These are phyloP conservation scores for Etheostoma nigrum DNA, from an alignment of 2,797 vertebrate genomes.

Conservation along the genomic window DNA sequence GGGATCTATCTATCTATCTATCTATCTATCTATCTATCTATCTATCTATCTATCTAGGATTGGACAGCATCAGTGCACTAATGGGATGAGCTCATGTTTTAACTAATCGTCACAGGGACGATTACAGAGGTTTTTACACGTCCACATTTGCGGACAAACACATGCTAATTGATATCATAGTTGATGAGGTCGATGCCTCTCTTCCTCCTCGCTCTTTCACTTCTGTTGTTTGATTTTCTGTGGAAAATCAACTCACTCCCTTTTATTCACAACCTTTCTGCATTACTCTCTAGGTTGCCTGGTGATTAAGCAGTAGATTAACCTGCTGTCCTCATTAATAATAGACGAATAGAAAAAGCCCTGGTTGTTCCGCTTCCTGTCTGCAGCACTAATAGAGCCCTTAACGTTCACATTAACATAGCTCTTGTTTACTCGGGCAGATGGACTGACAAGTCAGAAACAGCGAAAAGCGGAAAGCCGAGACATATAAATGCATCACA, in stretches of 20 bases:
- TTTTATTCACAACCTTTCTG: conserved; percentile 47
- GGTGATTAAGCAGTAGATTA: conserved; percentile 99
- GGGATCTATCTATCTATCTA: background rate
- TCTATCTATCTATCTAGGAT: background rate
- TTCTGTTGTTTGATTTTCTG: conserved; percentile 35
- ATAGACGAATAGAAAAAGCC: conserved; percentile 89
- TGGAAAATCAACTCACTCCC: conserved; percentile 34
- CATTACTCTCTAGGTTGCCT: conserved; percentile 69
- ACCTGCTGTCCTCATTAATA: conserved; percentile 96
- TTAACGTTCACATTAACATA: conserved; percentile 83
- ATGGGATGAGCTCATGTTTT: conserved; percentile 58
- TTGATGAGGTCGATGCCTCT: conserved; percentile 81
- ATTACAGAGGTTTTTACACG: conserved; percentile 43
- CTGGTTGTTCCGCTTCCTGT: conserved; percentile 96
- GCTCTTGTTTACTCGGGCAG: conserved; percentile 70
- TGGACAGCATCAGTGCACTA: conserved; percentile 16
- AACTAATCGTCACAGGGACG: conserved; percentile 44
- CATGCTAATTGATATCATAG: conserved; percentile 34
- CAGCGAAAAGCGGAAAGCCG: conserved; percentile 57
- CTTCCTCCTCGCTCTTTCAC: conserved; percentile 46
- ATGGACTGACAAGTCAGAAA: conserved; percentile 59
- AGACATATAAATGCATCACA: conserved; percentile 45
- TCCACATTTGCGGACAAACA: conserved; percentile 26
- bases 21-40: no score
- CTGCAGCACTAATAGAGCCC: conserved; percentile 94